Percentiles rank a stretch among this genome's conserved stretches.
These are phyloP conservation scores for Erpetoichthys calabaricus DNA, from an alignment of 2,797 vertebrate species.

Conservation along the genomic window DNA sequence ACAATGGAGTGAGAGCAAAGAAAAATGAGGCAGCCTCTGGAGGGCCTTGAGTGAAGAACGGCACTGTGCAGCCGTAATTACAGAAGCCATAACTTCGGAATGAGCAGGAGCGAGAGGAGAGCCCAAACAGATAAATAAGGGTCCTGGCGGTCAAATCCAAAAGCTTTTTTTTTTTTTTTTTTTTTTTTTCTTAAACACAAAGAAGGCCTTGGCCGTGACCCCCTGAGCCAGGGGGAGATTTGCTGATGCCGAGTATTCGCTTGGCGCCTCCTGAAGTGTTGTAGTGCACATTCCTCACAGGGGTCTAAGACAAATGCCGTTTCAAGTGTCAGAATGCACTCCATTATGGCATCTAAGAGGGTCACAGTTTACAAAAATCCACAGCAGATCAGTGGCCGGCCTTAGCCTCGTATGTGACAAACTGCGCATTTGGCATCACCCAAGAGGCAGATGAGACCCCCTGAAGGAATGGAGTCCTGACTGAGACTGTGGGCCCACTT, in stretches of 20 bases:
- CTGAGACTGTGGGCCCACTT: no score
- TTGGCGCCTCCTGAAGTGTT: no score
- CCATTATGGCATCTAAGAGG: no score
- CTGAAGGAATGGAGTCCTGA: no score
- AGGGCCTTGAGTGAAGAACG: neutral
- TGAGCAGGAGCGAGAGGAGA: conserved; percentile 1
- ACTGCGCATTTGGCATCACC: no score
- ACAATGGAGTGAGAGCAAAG: neutral
- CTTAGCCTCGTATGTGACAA: no score
- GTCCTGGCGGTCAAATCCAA: conserved; percentile 5
- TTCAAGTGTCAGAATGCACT: no score
- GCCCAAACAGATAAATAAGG: conserved; percentile 1
- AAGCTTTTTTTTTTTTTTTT: conserved; percentile 6
- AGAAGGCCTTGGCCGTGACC: conserved; percentile 13
- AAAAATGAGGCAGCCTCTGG: conserved; percentile 2
- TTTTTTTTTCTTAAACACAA: conserved; percentile 8
- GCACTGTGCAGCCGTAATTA: neutral
- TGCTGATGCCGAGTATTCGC: neutral
- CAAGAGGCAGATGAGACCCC: no score
- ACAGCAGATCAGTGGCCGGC: no score
- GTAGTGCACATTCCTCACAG: no score
- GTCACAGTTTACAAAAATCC: no score
- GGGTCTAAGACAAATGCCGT: no score
- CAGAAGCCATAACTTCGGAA: neutral
- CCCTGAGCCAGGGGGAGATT: conserved; percentile 9